Conservation (phyloP, 2,888 invertebrate genomes). For the Andrena chrysosceles region DNA sequence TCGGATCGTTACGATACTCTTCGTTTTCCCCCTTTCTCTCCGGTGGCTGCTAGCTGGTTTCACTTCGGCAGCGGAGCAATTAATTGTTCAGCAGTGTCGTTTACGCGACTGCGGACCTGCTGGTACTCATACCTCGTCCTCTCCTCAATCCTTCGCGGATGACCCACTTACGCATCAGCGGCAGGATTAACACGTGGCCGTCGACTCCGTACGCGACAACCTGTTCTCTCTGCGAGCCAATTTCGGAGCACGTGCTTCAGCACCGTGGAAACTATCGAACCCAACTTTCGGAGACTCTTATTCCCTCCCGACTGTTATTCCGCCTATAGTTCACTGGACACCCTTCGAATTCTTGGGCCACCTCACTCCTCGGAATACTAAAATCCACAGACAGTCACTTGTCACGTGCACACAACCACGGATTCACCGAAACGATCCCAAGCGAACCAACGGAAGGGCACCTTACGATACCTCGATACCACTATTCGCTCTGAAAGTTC, state of each 20-base stretch:
- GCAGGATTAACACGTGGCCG: not conserved
- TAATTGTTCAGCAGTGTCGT: constrained; percentile 31
- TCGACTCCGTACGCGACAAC: not conserved
- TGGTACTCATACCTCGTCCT: not conserved
- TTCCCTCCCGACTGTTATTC: not conserved
- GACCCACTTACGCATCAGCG: constrained; percentile 22
- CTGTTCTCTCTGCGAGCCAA: not conserved
- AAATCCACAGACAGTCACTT: not conserved
- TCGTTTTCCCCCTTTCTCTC: constrained; percentile 50
- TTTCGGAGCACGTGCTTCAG: not conserved
- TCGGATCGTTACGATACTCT: constrained; percentile 41
- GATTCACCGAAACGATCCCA: not conserved
- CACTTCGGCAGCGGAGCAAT: constrained; percentile 14
- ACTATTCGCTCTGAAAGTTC: not conserved
- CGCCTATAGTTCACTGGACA: not conserved
- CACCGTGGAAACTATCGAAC: not conserved
- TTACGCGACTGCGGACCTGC: constrained; percentile 23
- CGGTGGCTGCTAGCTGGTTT: constrained; percentile 20
- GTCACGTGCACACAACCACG: not conserved
- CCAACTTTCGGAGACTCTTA: no score
- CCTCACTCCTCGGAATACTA: not conserved
- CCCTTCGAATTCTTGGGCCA: constrained; percentile 1
- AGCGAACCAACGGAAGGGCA: no score
- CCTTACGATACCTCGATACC: no score
- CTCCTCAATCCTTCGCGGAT: constrained; percentile 6